Evolutionary conservation across 2,888 invertebrate species (phyloP).

Genomic region (Ligdia adustata): DNA sequence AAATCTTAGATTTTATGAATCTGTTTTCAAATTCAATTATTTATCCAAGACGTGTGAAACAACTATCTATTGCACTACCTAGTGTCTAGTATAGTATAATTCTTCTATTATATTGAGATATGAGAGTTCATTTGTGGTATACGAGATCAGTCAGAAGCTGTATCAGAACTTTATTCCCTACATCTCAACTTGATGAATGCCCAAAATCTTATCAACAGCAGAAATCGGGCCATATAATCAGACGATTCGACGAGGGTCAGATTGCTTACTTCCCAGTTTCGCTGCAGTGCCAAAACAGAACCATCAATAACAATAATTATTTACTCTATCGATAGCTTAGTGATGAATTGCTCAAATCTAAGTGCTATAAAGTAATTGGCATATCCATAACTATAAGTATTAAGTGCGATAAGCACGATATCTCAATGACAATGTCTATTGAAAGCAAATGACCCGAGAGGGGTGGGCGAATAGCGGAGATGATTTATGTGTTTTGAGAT

Average conservation of each 20-base stretch:
- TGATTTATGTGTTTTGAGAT: slow-evolving; percentile 21
- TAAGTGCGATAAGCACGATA: slow-evolving; percentile 29
- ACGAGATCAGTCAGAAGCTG: no score
- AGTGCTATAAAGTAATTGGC: slow-evolving; percentile 34
- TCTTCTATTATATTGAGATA: no score
- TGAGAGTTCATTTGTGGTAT: no score
- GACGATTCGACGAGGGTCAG: neutral
- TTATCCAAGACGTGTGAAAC: no score
- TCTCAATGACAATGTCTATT: slow-evolving; percentile 34
- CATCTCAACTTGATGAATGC: no score
- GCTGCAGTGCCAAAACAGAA: slow-evolving; percentile 28
- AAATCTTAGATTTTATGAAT: no score
- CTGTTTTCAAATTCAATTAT: no score
- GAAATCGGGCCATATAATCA: neutral
- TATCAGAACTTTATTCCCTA: no score
- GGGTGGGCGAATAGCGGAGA: slow-evolving; percentile 1
- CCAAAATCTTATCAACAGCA: neutral
- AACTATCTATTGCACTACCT: no score
- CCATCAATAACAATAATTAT: slow-evolving; percentile 34
- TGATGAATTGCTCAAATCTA: slow-evolving; percentile 29
- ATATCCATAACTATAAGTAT: slow-evolving; percentile 29
- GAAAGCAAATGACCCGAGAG: slow-evolving; percentile 33
- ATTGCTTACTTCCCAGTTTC: slow-evolving; percentile 12
- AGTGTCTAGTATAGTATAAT: no score
- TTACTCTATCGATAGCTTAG: slow-evolving; percentile 26